Percentiles rank a stretch among this genome's conserved stretches.
Evolutionary conservation across 2,113 vertebrate genomes (phyloP).

Genomic region (Pelobates fuscus): DNA sequence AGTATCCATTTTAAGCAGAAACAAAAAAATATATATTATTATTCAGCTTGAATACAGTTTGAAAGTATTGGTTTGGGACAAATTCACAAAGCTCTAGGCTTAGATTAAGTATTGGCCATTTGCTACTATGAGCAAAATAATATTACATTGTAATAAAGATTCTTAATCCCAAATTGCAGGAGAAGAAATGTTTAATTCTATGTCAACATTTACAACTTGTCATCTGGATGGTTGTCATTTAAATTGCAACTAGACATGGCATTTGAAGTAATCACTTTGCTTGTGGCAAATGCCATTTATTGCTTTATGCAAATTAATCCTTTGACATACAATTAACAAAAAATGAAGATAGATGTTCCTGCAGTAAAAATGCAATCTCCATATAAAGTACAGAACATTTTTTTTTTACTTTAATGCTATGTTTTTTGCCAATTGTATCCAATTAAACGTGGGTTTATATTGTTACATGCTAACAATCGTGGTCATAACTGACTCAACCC

Average conservation of each 20-base stretch:
- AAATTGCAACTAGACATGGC: conserved; percentile 31
- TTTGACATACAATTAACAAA: conserved; percentile 46
- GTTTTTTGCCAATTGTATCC: not conserved
- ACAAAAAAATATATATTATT: not conserved
- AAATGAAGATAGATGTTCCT: conserved; percentile 41
- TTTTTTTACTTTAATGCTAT: conserved; percentile 2
- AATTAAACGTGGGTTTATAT: conserved; percentile 22
- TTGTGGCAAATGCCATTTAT: conserved; percentile 47
- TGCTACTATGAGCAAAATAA: conserved; percentile 4
- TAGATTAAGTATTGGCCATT: conserved; percentile 1
- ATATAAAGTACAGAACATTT: conserved; percentile 26
- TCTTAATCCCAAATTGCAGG: conserved; percentile 4
- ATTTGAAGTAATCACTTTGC: conserved; percentile 46
- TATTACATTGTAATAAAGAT: conserved; percentile 9
- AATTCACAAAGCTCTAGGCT: not conserved
- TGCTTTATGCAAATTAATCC: conserved; percentile 44
- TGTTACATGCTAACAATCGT: conserved; percentile 20
- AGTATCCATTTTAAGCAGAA: not conserved
- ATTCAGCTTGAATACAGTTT: not conserved
- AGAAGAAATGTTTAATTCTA: conserved; percentile 34
- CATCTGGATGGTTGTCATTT: conserved; percentile 39
- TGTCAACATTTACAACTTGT: conserved; percentile 38
- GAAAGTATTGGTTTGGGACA: not conserved
- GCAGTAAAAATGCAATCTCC: conserved; percentile 33
- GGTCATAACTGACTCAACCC: conserved; percentile 19